Conservation (phyloP, 2,113 vertebrate genomes). For the Odontophorus gujanensis region DNA sequence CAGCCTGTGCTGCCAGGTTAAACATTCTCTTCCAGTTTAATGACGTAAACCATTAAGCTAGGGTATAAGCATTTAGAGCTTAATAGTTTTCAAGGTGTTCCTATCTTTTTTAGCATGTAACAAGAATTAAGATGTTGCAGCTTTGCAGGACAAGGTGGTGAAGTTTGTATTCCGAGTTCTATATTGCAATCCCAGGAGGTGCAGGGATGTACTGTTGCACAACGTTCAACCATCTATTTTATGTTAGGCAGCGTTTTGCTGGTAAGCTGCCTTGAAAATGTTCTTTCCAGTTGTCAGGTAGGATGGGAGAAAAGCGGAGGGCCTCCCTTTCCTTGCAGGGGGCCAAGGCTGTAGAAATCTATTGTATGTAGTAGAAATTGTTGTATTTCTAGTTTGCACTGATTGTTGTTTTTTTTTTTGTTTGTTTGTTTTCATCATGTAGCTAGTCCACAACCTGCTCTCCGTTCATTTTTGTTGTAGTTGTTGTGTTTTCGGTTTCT, state of each 20-base stretch:
- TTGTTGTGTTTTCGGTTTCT: background rate
- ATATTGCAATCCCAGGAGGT: conserved; percentile 8
- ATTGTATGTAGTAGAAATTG: background rate
- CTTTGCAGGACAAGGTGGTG: background rate
- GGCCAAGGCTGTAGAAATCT: background rate
- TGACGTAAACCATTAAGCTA: background rate
- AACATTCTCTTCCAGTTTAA: conserved; percentile 24
- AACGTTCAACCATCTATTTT: background rate
- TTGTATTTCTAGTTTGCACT: background rate
- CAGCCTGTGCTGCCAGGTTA: conserved; percentile 46
- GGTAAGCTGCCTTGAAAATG: background rate
- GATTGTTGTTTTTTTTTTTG: no score
- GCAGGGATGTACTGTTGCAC: background rate
- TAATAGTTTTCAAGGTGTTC: background rate
- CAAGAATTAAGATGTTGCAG: background rate
- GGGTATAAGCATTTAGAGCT: conserved; percentile 9
- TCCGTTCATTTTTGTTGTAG: background rate
- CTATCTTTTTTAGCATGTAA: background rate
- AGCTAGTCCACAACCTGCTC: background rate
- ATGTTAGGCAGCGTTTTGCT: background rate
- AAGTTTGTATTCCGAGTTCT: background rate
- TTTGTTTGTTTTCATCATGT: background rate
- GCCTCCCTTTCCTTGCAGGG: background rate
- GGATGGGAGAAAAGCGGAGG: background rate
- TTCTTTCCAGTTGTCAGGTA: background rate